Conservation (phyloP, 2,888 invertebrate species). For the Cryptosula pallasiana region DNA sequence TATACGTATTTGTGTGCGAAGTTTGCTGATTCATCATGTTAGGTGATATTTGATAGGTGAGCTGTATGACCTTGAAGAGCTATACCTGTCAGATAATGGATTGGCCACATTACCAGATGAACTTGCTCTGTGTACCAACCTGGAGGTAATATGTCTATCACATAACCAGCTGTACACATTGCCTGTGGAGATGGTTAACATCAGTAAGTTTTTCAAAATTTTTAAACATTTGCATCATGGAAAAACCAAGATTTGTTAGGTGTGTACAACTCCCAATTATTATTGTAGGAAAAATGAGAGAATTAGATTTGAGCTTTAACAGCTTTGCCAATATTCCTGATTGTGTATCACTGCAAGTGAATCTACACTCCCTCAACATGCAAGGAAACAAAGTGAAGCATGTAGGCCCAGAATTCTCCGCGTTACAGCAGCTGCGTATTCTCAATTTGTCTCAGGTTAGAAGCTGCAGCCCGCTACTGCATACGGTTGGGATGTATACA, state of each 20-base stretch:
- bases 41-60: too few relatives aligned
- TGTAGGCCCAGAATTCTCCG: constrained; percentile 36
- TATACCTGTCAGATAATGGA: constrained; percentile 6
- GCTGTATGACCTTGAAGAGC: constrained; percentile 15
- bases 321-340: constrained; percentile 37
- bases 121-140: constrained; percentile 21
- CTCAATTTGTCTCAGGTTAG: constrained; percentile 31
- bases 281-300: constrained; percentile 34
- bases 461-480: too few relatives aligned
- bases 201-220: constrained; percentile 36
- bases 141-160: neutral
- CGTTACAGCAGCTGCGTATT: constrained; percentile 34
- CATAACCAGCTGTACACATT: constrained; percentile 39
- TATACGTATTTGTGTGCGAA: too few relatives aligned
- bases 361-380: constrained; percentile 36
- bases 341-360: constrained; percentile 33
- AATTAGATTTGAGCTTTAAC: constrained; percentile 39
- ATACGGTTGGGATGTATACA: too few relatives aligned
- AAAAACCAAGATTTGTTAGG: too few relatives aligned
- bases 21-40: too few relatives aligned
- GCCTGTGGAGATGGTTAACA: constrained; percentile 43
- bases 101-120: constrained; percentile 5
- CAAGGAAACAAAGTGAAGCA: constrained; percentile 35
- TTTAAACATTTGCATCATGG: too few relatives aligned
- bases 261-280: too few relatives aligned